Evolutionary conservation across 1,140 invertebrate genomes (phyloP).

Genomic region (Hylaeus volcanicus): DNA sequence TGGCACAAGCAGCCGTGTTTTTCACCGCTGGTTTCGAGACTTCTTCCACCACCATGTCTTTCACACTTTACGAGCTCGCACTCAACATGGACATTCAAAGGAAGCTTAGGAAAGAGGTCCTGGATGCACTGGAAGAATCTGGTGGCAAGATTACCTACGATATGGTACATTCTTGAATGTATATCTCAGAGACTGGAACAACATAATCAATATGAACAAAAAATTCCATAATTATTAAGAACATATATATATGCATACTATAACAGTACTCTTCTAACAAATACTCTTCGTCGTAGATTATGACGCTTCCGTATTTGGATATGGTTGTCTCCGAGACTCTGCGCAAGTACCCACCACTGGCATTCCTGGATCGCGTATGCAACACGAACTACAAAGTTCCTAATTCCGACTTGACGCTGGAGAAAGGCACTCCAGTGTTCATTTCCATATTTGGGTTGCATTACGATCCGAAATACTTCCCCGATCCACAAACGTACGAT

Average conservation of each 20-base stretch:
- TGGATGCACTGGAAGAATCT: slow-evolving; percentile 71
- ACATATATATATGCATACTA: too few relatives aligned
- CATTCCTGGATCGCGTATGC: slow-evolving; percentile 79
- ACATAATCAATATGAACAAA: background rate
- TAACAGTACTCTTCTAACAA: too few relatives aligned
- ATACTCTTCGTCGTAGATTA: slow-evolving; percentile 28
- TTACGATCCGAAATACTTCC: slow-evolving; percentile 84
- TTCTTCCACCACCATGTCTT: slow-evolving; percentile 81
- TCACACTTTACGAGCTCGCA: slow-evolving; percentile 82
- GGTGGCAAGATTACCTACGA: slow-evolving; percentile 81
- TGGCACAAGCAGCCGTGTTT: slow-evolving; percentile 84
- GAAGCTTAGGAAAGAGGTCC: slow-evolving; percentile 80
- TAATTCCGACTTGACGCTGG: slow-evolving; percentile 79
- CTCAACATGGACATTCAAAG: slow-evolving; percentile 81
- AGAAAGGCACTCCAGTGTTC: slow-evolving; percentile 81
- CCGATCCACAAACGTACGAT: slow-evolving; percentile 86
- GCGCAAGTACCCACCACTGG: slow-evolving; percentile 83
- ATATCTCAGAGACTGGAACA: too few relatives aligned
- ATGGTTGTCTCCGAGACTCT: slow-evolving; percentile 80
- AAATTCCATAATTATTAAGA: too few relatives aligned
- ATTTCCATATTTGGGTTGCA: slow-evolving; percentile 83
- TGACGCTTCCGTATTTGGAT: slow-evolving; percentile 55
- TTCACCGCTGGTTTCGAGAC: slow-evolving; percentile 86
- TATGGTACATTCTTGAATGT: slow-evolving; percentile 60
- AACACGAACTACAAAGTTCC: slow-evolving; percentile 77